Evolutionary conservation across 2,113 vertebrate genomes (phyloP).

Genomic region (Poeciliopsis retropinna): DNA sequence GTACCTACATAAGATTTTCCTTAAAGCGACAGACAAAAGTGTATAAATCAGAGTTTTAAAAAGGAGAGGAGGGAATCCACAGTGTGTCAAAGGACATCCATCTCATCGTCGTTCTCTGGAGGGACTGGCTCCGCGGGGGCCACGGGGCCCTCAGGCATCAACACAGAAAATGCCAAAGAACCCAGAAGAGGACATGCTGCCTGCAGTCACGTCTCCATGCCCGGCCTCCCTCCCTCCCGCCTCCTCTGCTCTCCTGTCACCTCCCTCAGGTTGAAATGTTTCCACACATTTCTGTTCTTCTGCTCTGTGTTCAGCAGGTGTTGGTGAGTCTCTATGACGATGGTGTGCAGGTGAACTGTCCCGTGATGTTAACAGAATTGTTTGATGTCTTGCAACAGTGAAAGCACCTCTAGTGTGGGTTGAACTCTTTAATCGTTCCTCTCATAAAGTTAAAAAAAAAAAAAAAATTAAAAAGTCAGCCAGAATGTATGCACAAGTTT

Average conservation of each 20-base stretch:
- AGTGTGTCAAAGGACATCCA: conserved; percentile 72
- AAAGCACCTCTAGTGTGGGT: conserved; percentile 57
- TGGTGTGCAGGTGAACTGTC: conserved; percentile 64
- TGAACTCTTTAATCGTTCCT: conserved; percentile 43
- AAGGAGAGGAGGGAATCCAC: conserved; percentile 68
- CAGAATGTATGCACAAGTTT: conserved; percentile 76
- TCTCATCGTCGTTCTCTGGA: conserved; percentile 52
- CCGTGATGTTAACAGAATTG: conserved; percentile 43
- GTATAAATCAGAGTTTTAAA: conserved; percentile 49
- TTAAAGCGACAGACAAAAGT: conserved; percentile 38
- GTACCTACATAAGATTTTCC: conserved; percentile 82
- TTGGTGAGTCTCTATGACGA: conserved; percentile 57
- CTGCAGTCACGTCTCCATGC: conserved; percentile 29
- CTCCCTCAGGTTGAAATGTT: conserved; percentile 73
- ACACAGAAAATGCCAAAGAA: conserved; percentile 91
- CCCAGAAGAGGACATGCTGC: conserved; percentile 65
- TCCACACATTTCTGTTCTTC: conserved; percentile 59
- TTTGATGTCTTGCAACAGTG: conserved; percentile 55
- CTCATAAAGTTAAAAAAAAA: conserved; percentile 5
- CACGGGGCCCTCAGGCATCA: conserved; percentile 64
- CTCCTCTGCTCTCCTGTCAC: conserved; percentile 25
- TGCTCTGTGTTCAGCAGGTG: conserved; percentile 58
- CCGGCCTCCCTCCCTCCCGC: neutral
- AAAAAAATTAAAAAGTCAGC: conserved; percentile 50
- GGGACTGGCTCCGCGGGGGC: conserved; percentile 73